phyloP scores from a whole-genome alignment of 2,888 invertebrate genomes.

The Agriotes lineatus region DNA sequence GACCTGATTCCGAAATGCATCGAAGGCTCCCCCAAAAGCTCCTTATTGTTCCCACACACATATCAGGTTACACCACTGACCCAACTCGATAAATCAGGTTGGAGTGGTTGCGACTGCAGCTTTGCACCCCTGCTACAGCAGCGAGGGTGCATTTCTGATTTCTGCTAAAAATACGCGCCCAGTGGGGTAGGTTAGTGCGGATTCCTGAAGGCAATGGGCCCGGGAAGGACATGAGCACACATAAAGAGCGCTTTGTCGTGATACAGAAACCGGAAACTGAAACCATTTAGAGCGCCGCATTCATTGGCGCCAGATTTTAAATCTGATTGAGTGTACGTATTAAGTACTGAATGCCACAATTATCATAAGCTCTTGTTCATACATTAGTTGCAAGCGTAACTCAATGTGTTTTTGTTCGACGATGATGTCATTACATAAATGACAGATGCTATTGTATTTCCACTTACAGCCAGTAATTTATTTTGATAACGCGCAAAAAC shows the following conservation, averaged over 20 bases:
- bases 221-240: not conserved
- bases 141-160: slow-evolving; percentile 42
- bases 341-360: slow-evolving; percentile 45
- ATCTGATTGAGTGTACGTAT: slow-evolving; percentile 45
- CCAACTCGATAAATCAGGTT: slow-evolving; percentile 61
- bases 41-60: slow-evolving; percentile 57
- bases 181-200: slow-evolving; percentile 36
- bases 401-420: slow-evolving; percentile 41
- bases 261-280: slow-evolving; percentile 39
- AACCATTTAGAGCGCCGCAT: slow-evolving; percentile 34
- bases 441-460: slow-evolving; percentile 51
- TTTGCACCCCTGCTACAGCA: slow-evolving; percentile 26
- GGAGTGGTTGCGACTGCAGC: slow-evolving; percentile 40
- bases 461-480: slow-evolving; percentile 36
- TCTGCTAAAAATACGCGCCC: slow-evolving; percentile 33
- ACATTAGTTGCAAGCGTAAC: slow-evolving; percentile 37
- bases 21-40: slow-evolving; percentile 47
- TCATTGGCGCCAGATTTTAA: slow-evolving; percentile 50
- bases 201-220: slow-evolving; percentile 19
- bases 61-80: slow-evolving; percentile 62
- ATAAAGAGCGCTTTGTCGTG: slow-evolving; percentile 22
- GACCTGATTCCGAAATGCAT: slow-evolving; percentile 56
- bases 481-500: slow-evolving; percentile 35
- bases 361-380: slow-evolving; percentile 43
- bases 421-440: slow-evolving; percentile 49